Conservation (phyloP, 1,140 invertebrate genomes). For the Drosophila sproati region DNA sequence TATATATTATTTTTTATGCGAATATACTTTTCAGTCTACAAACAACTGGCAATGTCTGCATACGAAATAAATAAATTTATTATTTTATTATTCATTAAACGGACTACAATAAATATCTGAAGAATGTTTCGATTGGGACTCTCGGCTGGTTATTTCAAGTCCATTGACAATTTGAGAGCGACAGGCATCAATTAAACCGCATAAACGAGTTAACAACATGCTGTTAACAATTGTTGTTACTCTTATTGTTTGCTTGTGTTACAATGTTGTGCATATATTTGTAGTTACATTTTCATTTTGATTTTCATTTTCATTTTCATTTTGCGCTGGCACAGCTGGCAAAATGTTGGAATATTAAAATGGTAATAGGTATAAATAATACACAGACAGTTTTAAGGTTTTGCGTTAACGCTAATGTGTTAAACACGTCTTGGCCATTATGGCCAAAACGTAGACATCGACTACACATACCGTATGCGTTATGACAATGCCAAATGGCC, state of each 20-base stretch:
- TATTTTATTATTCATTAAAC: too few relatives aligned
- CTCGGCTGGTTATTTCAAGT: background rate
- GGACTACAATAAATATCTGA: too few relatives aligned
- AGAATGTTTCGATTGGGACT: too few relatives aligned
- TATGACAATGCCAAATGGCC: constrained; percentile 68
- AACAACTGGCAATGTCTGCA: too few relatives aligned
- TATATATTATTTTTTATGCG: too few relatives aligned
- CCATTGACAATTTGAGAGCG: constrained; percentile 27
- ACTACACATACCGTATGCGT: constrained; percentile 71
- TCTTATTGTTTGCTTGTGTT: constrained; percentile 13
- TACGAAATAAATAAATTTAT: too few relatives aligned
- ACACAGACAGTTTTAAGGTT: constrained; percentile 61
- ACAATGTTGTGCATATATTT: constrained; percentile 24
- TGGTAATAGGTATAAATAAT: constrained; percentile 59
- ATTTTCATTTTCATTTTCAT: constrained; percentile 15
- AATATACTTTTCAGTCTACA: too few relatives aligned
- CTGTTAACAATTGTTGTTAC: constrained; percentile 50
- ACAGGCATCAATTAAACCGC: constrained; percentile 22
- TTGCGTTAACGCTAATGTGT: constrained; percentile 72
- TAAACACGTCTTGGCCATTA: constrained; percentile 81
- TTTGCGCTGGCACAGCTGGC: constrained; percentile 27
- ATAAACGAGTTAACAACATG: constrained; percentile 37
- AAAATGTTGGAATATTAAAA: constrained; percentile 48
- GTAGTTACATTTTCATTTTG: constrained; percentile 47
- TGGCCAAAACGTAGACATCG: constrained; percentile 9